Base-by-base conservation (phyloP, 2,888 invertebrate genomes). In the Campopleginae sp. region DNA sequence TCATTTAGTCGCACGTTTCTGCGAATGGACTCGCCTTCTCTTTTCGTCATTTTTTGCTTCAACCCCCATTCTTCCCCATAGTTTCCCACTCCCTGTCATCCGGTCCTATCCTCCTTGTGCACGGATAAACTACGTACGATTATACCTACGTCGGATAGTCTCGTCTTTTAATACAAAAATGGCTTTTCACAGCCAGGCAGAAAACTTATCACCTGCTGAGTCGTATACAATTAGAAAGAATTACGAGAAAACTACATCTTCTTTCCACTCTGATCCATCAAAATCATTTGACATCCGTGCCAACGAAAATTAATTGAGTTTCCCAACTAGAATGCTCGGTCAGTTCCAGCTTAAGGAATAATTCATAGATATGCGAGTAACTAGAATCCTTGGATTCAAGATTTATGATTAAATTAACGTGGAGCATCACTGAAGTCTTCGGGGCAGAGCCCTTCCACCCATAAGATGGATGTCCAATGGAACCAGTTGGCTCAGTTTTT, bases 1-100 rank as follows among this genome's bases (percentile, higher is more conserved):
- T 93, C 93, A 93, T 93, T 93, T 93, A 93, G 93, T 93, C 92
- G 91, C 92, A 90, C 91, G 90, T 91, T 90, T 90, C 88, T 89
- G 88, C 90, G 90, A 89, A 91, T 91, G 88, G 90, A 91, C 90
- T 89, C 86, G 87, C 86, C 86, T 83, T 86, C 76, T 80, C 80
- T 83, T 78, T 83, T 71, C 80, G 23, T 85, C 65, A 33, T 46
- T 81, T 81, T 81, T 83, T 72, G 48, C 63, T 63, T 38, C 33
- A 27, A 80, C 33, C 63, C 80, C 79, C 51, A 27, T 63, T 38
- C 66, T 68, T 58, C 3, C 38, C 68, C 44, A 58, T 58, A 58
- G 58, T 31, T 33, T 51, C 61, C 31, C 31, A 4, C 66, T 61
- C 58, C 31, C 23, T 61, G 54, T 33, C 54, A 63, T 14, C 48